Conservation (phyloP, 2,888 invertebrate species). For the Aleiodes testaceus region DNA sequence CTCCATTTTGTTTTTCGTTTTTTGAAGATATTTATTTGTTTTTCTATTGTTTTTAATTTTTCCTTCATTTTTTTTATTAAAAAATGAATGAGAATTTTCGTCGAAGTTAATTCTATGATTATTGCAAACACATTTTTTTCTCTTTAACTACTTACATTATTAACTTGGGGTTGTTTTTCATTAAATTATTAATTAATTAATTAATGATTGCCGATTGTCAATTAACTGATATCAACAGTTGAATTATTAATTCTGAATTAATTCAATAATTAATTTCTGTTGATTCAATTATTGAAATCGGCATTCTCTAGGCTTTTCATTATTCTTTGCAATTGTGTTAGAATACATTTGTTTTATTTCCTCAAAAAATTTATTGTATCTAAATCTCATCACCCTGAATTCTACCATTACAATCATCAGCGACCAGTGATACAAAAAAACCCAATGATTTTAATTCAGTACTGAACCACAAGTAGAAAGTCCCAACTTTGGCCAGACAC, state of each 20-base stretch:
- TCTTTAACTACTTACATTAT: slow-evolving; percentile 48
- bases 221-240: slow-evolving; percentile 32
- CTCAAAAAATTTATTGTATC: slow-evolving; percentile 2
- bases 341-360: slow-evolving; percentile 5
- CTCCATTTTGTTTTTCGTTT: background rate
- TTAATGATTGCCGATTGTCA: slow-evolving; percentile 43
- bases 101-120: slow-evolving; percentile 24
- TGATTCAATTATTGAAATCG: background rate
- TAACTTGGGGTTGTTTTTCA: slow-evolving; percentile 19
- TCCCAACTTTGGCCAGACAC: no score
- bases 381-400: slow-evolving; percentile 27
- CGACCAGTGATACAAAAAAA: slow-evolving; percentile 19
- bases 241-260: no score
- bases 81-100: slow-evolving; percentile 40
- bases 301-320: background rate
- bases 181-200: slow-evolving; percentile 39
- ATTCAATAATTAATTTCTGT: background rate
- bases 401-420: slow-evolving; percentile 5
- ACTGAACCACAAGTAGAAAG: no score
- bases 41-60: slow-evolving; percentile 18
- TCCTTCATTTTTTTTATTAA: background rate
- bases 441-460: no score
- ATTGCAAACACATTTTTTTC: slow-evolving; percentile 30
- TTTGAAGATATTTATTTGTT: slow-evolving; percentile 7
- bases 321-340: background rate